A percentile compares a stretch with the other conserved stretches of the same genome.
phyloP scores from a whole-genome alignment of 2,888 invertebrate genomes.

The Dynastes grantii region DNA sequence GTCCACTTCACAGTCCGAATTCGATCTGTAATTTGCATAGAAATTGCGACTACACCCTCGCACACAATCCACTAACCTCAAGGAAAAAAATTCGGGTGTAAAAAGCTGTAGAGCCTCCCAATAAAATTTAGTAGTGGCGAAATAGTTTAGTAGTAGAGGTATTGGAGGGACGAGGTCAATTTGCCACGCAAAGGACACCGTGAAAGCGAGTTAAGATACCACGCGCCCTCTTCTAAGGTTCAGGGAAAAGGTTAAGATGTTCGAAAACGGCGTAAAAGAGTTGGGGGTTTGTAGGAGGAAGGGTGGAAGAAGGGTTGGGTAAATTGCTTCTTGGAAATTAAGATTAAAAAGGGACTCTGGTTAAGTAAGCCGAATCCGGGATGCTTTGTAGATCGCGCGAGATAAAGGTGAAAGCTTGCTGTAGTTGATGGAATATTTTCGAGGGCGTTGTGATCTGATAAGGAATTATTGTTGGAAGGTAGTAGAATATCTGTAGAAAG shows the following conservation, averaged over 20 bases:
- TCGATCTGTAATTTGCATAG: slow-evolving; percentile 10
- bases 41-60: not conserved
- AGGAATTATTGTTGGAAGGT: not conserved
- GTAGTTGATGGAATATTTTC: slow-evolving; percentile 4
- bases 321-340: slow-evolving; percentile 34
- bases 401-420: slow-evolving; percentile 4
- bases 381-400: slow-evolving; percentile 1
- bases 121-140: slow-evolving; percentile 18
- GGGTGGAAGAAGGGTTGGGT: slow-evolving; percentile 2
- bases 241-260: slow-evolving; percentile 31
- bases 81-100: not conserved
- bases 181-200: slow-evolving; percentile 5
- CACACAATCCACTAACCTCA: too few relatives aligned
- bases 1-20: not conserved
- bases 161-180: not conserved
- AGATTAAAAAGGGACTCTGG: slow-evolving; percentile 14
- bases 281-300: too few relatives aligned
- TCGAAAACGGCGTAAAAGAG: too few relatives aligned
- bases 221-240: not conserved
- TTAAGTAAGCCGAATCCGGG: not conserved
- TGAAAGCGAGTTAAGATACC: slow-evolving; percentile 16
- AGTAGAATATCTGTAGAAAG: too few relatives aligned
- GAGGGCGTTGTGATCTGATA: slow-evolving; percentile 1
- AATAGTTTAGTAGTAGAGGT: not conserved
- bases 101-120: not conserved